A percentile compares a stretch with the other conserved stretches of the same genome.
Conservation (phyloP, 2,113 vertebrate species). For the Microtus pennsylvanicus region DNA sequence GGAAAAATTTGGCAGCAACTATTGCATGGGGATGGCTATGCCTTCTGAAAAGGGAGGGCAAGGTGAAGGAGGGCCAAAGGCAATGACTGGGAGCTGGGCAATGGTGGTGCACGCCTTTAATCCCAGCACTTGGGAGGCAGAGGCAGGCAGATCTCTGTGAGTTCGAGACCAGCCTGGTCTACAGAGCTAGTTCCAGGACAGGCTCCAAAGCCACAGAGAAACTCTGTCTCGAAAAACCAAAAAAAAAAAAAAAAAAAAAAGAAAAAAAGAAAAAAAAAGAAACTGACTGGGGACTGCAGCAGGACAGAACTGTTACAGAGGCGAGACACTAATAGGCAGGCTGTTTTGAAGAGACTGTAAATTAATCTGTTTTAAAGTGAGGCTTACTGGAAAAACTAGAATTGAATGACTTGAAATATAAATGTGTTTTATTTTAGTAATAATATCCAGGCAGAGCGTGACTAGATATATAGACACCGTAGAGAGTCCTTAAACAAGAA, state of each 20-base stretch:
- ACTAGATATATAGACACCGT: background rate
- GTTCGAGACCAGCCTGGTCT: no score
- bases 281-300: background rate
- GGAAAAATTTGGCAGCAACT: background rate
- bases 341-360: background rate
- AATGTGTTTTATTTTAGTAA: background rate
- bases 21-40: background rate
- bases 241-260: no score
- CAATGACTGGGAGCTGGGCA: background rate
- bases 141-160: no score
- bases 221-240: no score
- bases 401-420: background rate
- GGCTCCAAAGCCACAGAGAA: no score
- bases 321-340: background rate
- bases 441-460: background rate
- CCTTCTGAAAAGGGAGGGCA: background rate
- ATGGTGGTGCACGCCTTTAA: no score
- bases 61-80: background rate
- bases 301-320: background rate
- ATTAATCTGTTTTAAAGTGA: constrained; percentile 18
- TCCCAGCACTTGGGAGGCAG: no score
- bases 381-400: background rate
- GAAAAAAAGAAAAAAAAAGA: no score
- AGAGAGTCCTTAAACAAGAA: background rate
- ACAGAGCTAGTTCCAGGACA: no score